Evolutionary conservation across 2,888 invertebrate species (phyloP).

Genomic region (Malthinus seriepunctatus): DNA sequence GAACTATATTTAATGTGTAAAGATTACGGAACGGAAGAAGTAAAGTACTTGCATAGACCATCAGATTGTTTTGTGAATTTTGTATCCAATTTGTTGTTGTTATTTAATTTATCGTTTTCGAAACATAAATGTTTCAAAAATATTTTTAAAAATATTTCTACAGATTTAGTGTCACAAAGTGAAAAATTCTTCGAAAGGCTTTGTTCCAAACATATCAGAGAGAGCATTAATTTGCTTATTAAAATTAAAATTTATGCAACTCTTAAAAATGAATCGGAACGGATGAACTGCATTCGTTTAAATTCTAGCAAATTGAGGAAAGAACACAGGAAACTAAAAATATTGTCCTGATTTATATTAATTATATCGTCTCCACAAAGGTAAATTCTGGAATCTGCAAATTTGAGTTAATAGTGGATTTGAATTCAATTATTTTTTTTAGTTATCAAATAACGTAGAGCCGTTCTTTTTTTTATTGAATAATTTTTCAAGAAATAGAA

Average conservation of each 20-base stretch:
- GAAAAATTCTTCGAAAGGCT: not conserved
- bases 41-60: not conserved
- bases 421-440: no score
- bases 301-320: not conserved
- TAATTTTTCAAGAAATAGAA: no score
- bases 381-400: no score
- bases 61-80: not conserved
- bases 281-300: not conserved
- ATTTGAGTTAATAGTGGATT: no score
- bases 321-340: not conserved
- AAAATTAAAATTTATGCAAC: not conserved
- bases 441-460: no score
- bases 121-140: not conserved
- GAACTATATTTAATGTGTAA: slow-evolving; percentile 1
- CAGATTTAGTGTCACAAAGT: not conserved
- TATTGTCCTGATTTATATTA: no score
- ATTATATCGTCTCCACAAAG: no score
- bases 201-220: not conserved
- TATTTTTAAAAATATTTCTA: not conserved
- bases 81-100: not conserved
- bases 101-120: not conserved
- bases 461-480: no score
- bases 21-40: slow-evolving; percentile 1
- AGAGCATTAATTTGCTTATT: not conserved
- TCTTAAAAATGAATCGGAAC: not conserved